These are phyloP conservation scores for Syndactyla subalaris DNA, from an alignment of 2,797 vertebrate genomes.

Conservation along the genomic window DNA sequence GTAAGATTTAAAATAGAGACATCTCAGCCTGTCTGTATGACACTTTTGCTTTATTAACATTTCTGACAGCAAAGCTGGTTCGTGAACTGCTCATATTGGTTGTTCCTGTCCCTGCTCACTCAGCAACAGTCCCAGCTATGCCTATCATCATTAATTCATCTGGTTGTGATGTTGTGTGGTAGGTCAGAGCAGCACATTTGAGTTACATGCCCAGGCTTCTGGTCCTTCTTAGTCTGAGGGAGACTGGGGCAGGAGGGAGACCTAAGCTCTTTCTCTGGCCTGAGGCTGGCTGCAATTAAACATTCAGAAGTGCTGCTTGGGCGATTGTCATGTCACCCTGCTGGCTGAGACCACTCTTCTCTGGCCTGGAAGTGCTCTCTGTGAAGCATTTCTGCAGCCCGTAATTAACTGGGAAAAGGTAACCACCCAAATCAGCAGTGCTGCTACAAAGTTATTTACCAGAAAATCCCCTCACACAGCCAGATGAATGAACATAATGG, in stretches of 20 bases:
- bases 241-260: not conserved
- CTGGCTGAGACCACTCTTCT: not conserved
- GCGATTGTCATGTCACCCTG: not conserved
- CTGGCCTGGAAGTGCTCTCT: not conserved
- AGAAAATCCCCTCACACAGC: not conserved
- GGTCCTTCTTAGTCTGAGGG: not conserved
- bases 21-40: not conserved
- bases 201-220: not conserved
- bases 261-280: not conserved
- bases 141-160: not conserved
- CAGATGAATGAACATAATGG: not conserved
- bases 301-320: not conserved
- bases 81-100: not conserved
- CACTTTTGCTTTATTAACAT: not conserved
- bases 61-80: not conserved
- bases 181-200: accelerated
- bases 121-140: not conserved
- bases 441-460: not conserved
- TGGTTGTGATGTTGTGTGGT: not conserved
- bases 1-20: not conserved
- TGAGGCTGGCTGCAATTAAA: not conserved
- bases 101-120: not conserved
- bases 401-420: not conserved
- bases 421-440: not conserved
- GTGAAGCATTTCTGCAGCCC: not conserved